These are phyloP conservation scores for Agrypnus murinus DNA, from an alignment of 2,888 invertebrate species.

Conservation along the genomic window DNA sequence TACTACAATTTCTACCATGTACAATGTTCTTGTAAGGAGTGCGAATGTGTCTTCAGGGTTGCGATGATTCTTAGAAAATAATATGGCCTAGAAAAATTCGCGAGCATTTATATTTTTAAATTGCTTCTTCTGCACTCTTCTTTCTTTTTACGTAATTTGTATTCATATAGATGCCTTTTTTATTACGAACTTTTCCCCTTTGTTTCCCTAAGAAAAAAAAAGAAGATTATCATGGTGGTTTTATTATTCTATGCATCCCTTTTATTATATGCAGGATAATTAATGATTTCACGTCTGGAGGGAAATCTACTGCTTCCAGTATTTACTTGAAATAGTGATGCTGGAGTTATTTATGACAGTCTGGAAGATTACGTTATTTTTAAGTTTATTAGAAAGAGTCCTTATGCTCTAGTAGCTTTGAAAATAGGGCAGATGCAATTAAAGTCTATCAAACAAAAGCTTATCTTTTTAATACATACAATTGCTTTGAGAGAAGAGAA, in stretches of 20 bases:
- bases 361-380: too few relatives aligned
- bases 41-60: slow-evolving; percentile 9
- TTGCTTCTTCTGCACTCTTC: slow-evolving; percentile 17
- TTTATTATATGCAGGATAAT: slow-evolving; percentile 10
- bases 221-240: background rate
- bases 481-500: too few relatives aligned
- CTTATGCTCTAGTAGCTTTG: too few relatives aligned
- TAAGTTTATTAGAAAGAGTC: too few relatives aligned
- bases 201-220: too few relatives aligned
- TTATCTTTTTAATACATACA: too few relatives aligned
- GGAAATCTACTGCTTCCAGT: slow-evolving; percentile 13
- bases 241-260: slow-evolving; percentile 1
- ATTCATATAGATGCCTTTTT: slow-evolving; percentile 26
- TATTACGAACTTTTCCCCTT: background rate
- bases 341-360: too few relatives aligned
- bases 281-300: slow-evolving; percentile 19
- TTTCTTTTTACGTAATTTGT: slow-evolving; percentile 27
- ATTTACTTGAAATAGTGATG: background rate
- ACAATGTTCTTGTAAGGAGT: slow-evolving; percentile 13
- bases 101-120: slow-evolving; percentile 26
- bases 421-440: too few relatives aligned
- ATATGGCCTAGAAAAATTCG: slow-evolving; percentile 18
- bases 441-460: too few relatives aligned
- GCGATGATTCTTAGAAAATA: slow-evolving; percentile 25
- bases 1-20: slow-evolving; percentile 26